Conservation (phyloP, 1,140 invertebrate genomes). For the Bombus affinis region DNA sequence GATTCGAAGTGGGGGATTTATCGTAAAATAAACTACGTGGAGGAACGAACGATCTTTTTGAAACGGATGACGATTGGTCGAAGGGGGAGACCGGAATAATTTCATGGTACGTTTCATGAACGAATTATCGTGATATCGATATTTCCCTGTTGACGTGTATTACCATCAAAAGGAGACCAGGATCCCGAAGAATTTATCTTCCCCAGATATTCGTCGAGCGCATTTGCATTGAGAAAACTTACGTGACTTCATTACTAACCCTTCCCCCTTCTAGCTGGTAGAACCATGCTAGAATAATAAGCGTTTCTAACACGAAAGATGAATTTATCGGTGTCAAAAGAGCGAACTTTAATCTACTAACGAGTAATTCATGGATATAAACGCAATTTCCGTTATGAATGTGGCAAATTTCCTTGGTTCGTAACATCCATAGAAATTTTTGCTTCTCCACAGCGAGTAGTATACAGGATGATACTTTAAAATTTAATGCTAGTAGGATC, state of each 20-base stretch:
- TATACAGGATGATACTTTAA: too few species aligned
- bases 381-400: not conserved
- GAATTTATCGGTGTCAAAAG: not conserved
- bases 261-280: not conserved
- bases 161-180: not conserved
- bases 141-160: constrained; percentile 18
- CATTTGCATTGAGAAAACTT: constrained; percentile 33
- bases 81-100: constrained; percentile 27
- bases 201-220: not conserved
- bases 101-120: constrained; percentile 34
- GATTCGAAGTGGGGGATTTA: not conserved
- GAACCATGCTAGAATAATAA: constrained; percentile 4
- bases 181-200: constrained; percentile 1
- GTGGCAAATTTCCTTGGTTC: too few species aligned
- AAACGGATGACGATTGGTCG: constrained; percentile 1
- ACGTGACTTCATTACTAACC: constrained; percentile 27
- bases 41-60: not conserved
- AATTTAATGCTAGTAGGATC: too few species aligned
- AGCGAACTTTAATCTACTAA: not conserved
- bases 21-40: not conserved
- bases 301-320: not conserved
- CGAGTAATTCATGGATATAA: not conserved
- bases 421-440: too few species aligned
- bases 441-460: too few species aligned
- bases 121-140: constrained; percentile 32